Evolutionary conservation across 2,797 vertebrate genomes (phyloP).

Genomic region (Ficedula albicollis): DNA sequence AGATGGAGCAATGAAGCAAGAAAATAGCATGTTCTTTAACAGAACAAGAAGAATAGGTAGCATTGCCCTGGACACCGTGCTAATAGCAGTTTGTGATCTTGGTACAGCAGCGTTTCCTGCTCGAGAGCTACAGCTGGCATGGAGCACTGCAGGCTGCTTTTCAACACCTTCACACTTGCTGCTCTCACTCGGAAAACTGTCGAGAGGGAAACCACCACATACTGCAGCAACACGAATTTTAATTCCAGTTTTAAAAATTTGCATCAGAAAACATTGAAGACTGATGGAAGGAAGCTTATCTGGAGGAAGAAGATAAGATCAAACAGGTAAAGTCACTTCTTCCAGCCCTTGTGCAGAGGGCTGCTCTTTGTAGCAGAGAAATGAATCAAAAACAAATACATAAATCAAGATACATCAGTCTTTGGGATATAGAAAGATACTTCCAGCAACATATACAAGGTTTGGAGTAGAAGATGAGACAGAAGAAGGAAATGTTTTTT

Average conservation of each 20-base stretch:
- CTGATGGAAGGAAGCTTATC: slow-evolving; percentile 11
- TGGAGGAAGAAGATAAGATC: neutral
- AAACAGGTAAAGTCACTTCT: neutral
- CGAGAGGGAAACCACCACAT: slow-evolving; percentile 34
- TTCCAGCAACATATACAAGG: neutral
- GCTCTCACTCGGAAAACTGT: slow-evolving; percentile 56
- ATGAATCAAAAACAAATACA: neutral
- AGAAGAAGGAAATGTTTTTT: neutral
- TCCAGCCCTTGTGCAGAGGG: neutral
- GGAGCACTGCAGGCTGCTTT: slow-evolving; percentile 57
- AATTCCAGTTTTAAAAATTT: slow-evolving; percentile 39
- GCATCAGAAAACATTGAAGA: neutral
- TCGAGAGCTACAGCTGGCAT: slow-evolving; percentile 24
- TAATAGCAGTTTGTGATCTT: slow-evolving; percentile 37
- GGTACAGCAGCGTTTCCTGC: slow-evolving; percentile 24
- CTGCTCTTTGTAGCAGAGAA: neutral
- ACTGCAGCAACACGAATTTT: slow-evolving; percentile 41
- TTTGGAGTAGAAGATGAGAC: neutral
- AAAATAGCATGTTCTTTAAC: neutral
- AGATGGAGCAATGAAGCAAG: slow-evolving; percentile 28
- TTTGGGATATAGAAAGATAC: neutral
- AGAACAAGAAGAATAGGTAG: neutral
- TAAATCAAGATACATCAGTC: neutral
- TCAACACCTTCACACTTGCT: slow-evolving; percentile 67
- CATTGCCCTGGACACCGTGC: neutral